Evolutionary conservation across 2,888 invertebrate genomes (phyloP).

Genomic region (Eurytoma californica): DNA sequence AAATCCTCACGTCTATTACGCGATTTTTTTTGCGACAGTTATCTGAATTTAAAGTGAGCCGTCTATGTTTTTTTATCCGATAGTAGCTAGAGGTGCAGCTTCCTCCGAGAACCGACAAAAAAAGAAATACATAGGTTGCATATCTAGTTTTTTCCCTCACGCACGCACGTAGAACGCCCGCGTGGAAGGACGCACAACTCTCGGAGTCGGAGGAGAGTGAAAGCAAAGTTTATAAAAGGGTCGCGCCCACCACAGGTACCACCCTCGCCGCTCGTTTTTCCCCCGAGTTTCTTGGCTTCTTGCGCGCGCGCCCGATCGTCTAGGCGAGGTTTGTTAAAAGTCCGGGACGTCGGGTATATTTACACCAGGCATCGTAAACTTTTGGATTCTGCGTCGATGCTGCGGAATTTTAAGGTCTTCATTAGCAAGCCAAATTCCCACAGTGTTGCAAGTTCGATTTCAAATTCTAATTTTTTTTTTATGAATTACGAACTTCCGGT

Average conservation of each 20-base stretch:
- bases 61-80: too few relatives aligned
- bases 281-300: neutral
- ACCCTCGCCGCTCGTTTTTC: constrained; percentile 51
- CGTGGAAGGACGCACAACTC: neutral
- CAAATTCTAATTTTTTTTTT: neutral
- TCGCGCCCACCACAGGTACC: constrained; percentile 60
- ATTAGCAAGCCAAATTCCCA: neutral
- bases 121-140: constrained; percentile 42
- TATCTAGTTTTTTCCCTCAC: constrained; percentile 11
- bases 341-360: neutral
- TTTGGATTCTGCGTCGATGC: neutral
- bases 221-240: constrained; percentile 65
- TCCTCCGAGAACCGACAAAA: constrained; percentile 51
- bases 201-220: constrained; percentile 38
- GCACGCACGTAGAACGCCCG: constrained; percentile 24
- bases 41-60: too few relatives aligned
- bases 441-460: too few relatives aligned
- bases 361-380: neutral
- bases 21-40: too few relatives aligned
- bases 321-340: constrained; percentile 5
- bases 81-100: too few relatives aligned
- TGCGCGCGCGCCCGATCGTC: neutral
- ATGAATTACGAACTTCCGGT: neutral
- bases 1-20: too few relatives aligned
- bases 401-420: constrained; percentile 1